Base-by-base conservation (phyloP, 2,888 invertebrate genomes). In the Diachrysia chrysitis region DNA sequence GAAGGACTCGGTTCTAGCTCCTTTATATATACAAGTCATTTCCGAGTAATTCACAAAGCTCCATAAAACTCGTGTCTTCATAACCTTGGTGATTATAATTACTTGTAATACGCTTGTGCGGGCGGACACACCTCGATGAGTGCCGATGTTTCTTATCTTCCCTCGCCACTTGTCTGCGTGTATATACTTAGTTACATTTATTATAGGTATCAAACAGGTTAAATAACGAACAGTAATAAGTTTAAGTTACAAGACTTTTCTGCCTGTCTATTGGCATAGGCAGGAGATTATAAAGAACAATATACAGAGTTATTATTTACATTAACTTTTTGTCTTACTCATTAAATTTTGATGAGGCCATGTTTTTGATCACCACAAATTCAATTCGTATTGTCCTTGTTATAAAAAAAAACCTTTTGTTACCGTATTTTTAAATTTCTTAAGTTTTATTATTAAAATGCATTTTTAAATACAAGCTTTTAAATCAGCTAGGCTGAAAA, bases 131-230 rank as follows among this genome's bases (percentile, higher is more conserved):
- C 63, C 59, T 63, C 65, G 58, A n/a, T 59, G 58, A 12, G 61
- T 25, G 65, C 55, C 69, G 55, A 35, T 66, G 64, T 37, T 67
- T 57, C 73, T 76, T 76, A 76, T 76, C 76, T 64, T 63, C 19
- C 1, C 48, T 12, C 32, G 37, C 66, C 76, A 76, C 76, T 63
- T 76, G 73, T 35, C 25, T 29, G 25, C 19, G 14, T n/a, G 21
- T 35, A 19, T 56, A 25, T 25, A 19, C 58, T 10, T 48, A 16
- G 57, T 37, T 60, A 53, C 55, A 32, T 2, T 10, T 53, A 37
- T 55, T 48, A 35, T 46, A 42, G 17, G 42, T 59, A 62, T 23
- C 3, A 61, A 23, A 16, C 3, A 19, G 23, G n/a, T 60, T 6
- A 57, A 48, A 12, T 66, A 56, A 12, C 23, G 37, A 32, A 23